These are phyloP conservation scores for Remorina albescens DNA, from an alignment of 2,797 vertebrate species.

Conservation along the genomic window DNA sequence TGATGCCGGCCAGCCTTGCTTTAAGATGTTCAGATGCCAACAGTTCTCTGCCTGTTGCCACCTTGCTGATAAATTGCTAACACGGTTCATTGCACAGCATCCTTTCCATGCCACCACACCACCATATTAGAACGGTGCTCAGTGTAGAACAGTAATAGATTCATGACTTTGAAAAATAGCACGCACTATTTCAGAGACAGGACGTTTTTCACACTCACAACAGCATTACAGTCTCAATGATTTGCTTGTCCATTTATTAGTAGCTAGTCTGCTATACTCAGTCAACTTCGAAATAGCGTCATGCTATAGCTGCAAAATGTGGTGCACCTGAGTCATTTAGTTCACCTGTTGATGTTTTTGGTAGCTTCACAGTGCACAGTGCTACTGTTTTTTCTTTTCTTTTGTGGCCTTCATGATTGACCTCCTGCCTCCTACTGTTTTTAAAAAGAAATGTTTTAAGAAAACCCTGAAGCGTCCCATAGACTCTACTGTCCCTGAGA, in stretches of 20 bases:
- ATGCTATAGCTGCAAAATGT: conserved; percentile 30
- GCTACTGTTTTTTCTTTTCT: conserved; percentile 27
- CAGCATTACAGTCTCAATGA: conserved; percentile 32
- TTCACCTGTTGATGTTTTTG: conserved; percentile 28
- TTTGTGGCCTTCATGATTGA: conserved; percentile 25
- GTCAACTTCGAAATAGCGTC: conserved; percentile 26
- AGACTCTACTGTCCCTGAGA: conserved; percentile 39
- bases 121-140: conserved; percentile 27
- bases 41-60: conserved; percentile 2
- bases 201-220: conserved; percentile 27
- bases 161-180: conserved; percentile 26
- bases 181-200: conserved; percentile 21
- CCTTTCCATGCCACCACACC: conserved; percentile 22
- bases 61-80: conserved; percentile 12
- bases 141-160: conserved; percentile 27
- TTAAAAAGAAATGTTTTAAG: conserved; percentile 38
- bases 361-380: conserved; percentile 34
- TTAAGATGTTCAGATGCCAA: conserved; percentile 38
- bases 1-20: conserved; percentile 20
- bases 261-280: conserved; percentile 54
- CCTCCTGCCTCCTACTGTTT: conserved; percentile 41
- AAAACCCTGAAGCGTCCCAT: conserved; percentile 8
- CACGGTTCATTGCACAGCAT: conserved; percentile 29
- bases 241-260: conserved; percentile 36
- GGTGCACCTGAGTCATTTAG: conserved; percentile 37